Base-by-base conservation (phyloP, 2,797 vertebrate genomes). In the Mycteria americana region DNA sequence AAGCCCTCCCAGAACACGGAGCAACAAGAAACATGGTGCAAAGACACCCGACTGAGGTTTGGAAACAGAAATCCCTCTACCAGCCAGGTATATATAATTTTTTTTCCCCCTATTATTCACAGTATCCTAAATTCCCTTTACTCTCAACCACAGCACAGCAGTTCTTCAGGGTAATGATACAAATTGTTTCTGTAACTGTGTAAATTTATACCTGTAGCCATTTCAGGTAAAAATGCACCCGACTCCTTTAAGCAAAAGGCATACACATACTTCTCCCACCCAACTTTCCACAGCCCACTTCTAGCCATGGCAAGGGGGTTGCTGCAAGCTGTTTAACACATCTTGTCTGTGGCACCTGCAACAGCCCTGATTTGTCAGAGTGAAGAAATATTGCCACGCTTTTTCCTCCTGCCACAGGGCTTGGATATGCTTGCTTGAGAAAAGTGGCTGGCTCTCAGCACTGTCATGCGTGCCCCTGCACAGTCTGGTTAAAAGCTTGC, bases 381-480 rank as follows among this genome's bases (percentile, higher is more conserved):
- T 6, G 11, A 89, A 70, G 18, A 85, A 72, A 31, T 37, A 57
- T 6, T 28, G 35, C 75, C 81, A 64, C 0, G 1, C 6, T 31
- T 92, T 77, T 70, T 54, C 18, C 13, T 89, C 23, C 73, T 53
- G 28, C 46, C 43, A 63, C 39, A 27, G 25, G 10, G 39, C 41
- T 57, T 45, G 25, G 82, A n/a, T 11, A 17, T 1, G 4, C 46
- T 68, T n/a, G 10, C 31, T 41, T 37, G n/a, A 60, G 30, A 41
- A 59, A 28, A 2, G 6, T 0, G 1, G 11, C 51, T 33, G 46
- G 53, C 60, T 54, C 65, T 53, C 67, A 15, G 46, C 37, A 10
- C n/a, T 3, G 0, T 3, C n/a, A 19, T 23, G 6, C 21, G 1
- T 16, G 27, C 21, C 28, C 27, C 41, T 46, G 45, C 51, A 15